A percentile compares a stretch with the other conserved stretches of the same genome.
These are phyloP conservation scores for Lasius fuliginosus DNA, from an alignment of 2,888 invertebrate genomes.

Conservation along the genomic window DNA sequence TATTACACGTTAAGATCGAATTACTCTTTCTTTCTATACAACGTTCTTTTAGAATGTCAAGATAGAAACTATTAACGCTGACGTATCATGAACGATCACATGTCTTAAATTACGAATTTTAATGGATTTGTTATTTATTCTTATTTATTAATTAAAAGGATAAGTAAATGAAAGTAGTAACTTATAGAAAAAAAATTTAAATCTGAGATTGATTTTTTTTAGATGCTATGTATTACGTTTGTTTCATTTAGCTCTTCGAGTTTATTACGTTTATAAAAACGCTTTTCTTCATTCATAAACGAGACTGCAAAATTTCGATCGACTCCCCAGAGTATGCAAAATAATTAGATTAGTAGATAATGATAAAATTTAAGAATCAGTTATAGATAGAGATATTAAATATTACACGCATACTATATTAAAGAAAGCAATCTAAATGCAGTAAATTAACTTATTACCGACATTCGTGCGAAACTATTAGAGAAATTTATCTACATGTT, in stretches of 20 bases:
- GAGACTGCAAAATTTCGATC: neutral
- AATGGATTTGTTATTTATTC: neutral
- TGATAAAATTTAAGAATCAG: neutral
- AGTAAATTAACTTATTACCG: neutral
- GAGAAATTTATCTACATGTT: slow-evolving; percentile 15
- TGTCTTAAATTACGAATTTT: neutral
- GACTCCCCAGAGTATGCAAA: neutral
- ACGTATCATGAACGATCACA: neutral
- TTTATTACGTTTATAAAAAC: slow-evolving; percentile 44
- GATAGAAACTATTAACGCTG: neutral
- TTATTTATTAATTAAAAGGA: neutral
- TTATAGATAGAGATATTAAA: neutral
- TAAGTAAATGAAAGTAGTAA: neutral
- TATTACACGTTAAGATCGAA: slow-evolving; percentile 21
- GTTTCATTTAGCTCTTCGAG: slow-evolving; percentile 36
- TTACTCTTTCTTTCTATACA: slow-evolving; percentile 18
- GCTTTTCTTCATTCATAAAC: neutral
- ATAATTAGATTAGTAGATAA: neutral
- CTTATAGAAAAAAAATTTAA: slow-evolving; percentile 20
- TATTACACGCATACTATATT: neutral
- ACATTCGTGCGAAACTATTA: slow-evolving; percentile 21
- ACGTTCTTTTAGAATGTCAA: neutral
- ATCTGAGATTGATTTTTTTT: slow-evolving; percentile 21
- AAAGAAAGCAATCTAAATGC: slow-evolving; percentile 17
- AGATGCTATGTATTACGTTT: neutral